Evolutionary conservation across 2,797 vertebrate genomes (phyloP), one percentile per base, ranked within the genome.

Genomic region (Carapus acus): DNA sequence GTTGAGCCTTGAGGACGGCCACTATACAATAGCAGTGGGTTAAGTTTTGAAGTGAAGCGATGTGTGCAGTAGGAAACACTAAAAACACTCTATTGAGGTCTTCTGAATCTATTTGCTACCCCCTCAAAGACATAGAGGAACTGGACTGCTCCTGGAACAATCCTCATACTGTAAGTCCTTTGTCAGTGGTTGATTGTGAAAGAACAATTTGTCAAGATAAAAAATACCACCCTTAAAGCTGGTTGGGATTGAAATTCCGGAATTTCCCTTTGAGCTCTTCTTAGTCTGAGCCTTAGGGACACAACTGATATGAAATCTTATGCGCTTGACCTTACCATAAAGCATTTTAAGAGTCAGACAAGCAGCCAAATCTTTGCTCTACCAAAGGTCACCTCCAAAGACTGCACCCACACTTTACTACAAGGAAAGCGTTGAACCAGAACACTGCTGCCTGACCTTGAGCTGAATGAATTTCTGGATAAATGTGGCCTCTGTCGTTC

Each of bases 331-430:
- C 82, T 83, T 83, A 83, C 76, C 74, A 74, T 68, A 51, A 79
- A 82, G 77, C 74, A 68, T 81, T 80, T 80, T 64, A 75, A 74
- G 59, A 67, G 68, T 80, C 76, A 69, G 72, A 76, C 63, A 59
- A 68, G 44, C 57, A 79, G 66, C 62, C 73, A 71, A 84, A 71
- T 74, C 69, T 81, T 78, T 78, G 61, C 77, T 76, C 69, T 65
- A 58, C 49, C 65, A 85, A 85, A 86, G 82, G 82, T 84, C 79
- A 83, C 76, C 76, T 72, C 77, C 62, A 82, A 74, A 76, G 68
- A 76, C 74, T 81, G 71, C 67, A 77, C 69, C 67, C 74, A 74
- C 71, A 65, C 65, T 55, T 56, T 9, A 71, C 61, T 71, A 62
- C 40, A 29, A 69, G 54, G 47, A 69, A 77, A 76, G 78, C 46